These are phyloP conservation scores for Lasioglossum pauxillum DNA, from an alignment of 2,888 invertebrate species.

Conservation along the genomic window DNA sequence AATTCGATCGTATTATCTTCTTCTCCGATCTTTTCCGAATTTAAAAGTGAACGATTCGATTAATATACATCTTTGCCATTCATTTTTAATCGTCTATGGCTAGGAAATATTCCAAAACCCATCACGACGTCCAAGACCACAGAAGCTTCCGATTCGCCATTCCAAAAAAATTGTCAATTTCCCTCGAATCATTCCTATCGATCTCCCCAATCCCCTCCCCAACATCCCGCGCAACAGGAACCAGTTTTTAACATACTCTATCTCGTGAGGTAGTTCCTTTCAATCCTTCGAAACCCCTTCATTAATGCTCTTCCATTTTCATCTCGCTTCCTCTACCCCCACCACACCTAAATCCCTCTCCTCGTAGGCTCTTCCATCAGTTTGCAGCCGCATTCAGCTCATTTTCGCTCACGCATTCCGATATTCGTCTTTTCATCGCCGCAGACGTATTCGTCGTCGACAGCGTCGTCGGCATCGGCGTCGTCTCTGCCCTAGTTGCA, in stretches of 20 bases:
- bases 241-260: neutral
- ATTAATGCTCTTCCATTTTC: neutral
- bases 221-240: neutral
- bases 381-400: constrained; percentile 6
- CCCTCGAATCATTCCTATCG: no score
- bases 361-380: neutral
- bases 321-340: neutral
- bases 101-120: neutral
- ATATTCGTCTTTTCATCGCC: constrained; percentile 43
- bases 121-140: neutral
- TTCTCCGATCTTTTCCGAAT: neutral
- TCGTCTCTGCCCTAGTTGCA: constrained; percentile 66
- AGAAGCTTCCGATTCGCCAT: neutral
- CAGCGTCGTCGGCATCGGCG: constrained; percentile 27
- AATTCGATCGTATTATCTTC: neutral
- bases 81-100: neutral
- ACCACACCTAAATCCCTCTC: neutral
- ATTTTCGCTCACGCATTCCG: constrained; percentile 31
- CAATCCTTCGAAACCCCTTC: neutral
- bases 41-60: neutral
- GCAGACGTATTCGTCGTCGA: constrained; percentile 42
- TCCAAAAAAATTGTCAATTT: neutral
- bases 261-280: neutral
- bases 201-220: neutral
- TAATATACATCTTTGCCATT: neutral